Percentiles rank a stretch among this genome's conserved stretches.
Conservation (phyloP, 2,888 invertebrate species). For the Drosophila quinaria region DNA sequence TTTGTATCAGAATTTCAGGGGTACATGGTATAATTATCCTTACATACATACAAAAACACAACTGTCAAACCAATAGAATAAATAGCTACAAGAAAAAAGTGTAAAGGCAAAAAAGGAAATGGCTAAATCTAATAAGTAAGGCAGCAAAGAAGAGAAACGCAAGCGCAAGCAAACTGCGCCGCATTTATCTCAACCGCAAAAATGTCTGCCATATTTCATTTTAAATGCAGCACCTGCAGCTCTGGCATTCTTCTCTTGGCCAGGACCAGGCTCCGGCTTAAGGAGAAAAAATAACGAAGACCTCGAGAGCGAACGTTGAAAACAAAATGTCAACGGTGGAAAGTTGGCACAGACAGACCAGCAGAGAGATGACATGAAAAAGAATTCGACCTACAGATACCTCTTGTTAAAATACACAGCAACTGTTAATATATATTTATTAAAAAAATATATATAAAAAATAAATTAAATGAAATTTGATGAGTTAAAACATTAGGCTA, state of each 20-base stretch:
- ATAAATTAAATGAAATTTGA: no score
- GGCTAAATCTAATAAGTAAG: slow-evolving; percentile 68
- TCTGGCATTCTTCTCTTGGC: slow-evolving; percentile 34
- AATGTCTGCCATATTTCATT: slow-evolving; percentile 79
- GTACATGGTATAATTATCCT: slow-evolving; percentile 18
- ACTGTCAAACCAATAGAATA: slow-evolving; percentile 28
- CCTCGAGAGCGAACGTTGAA: slow-evolving; percentile 50
- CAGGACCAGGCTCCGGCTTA: slow-evolving; percentile 1
- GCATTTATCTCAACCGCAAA: slow-evolving; percentile 76
- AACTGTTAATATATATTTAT: not conserved
- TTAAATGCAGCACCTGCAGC: slow-evolving; percentile 77
- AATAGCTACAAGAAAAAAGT: slow-evolving; percentile 23
- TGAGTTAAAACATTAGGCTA: no score
- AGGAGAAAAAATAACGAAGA: slow-evolving; percentile 9
- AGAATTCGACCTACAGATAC: not conserved
- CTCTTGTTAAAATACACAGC: not conserved
- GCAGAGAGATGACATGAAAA: slow-evolving; percentile 1
- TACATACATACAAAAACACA: slow-evolving; percentile 10
- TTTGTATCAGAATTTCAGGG: not conserved
- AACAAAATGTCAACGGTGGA: slow-evolving; percentile 72
- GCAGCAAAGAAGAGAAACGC: slow-evolving; percentile 39
- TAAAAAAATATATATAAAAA: no score
- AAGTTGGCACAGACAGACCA: slow-evolving; percentile 44
- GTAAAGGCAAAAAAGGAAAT: slow-evolving; percentile 22
- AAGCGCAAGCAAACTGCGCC: slow-evolving; percentile 68